These are phyloP conservation scores for Drosophila nigricruria DNA, from an alignment of 2,888 invertebrate genomes.

Conservation along the genomic window DNA sequence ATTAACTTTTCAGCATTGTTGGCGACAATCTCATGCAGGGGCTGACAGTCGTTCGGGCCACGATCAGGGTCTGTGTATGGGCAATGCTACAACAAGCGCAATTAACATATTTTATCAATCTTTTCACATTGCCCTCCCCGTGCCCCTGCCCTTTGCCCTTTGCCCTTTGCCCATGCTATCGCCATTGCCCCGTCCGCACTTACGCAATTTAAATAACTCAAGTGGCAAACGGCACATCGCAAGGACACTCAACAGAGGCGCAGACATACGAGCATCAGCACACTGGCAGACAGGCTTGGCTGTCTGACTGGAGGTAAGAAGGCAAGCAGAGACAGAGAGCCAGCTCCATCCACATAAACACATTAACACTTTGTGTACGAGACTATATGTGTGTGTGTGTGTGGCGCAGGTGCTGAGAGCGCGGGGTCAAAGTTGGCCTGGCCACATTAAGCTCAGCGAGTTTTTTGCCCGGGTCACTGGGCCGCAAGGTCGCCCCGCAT, in stretches of 20 bases:
- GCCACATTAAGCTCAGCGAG: conserved; percentile 61
- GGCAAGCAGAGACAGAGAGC: conserved; percentile 42
- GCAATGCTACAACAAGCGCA: conserved; percentile 59
- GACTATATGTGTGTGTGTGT: conserved; percentile 60
- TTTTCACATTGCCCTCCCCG: conserved; percentile 43
- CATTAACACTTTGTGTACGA: conserved; percentile 70
- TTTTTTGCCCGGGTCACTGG: conserved; percentile 49
- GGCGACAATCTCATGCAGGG: conserved; percentile 65
- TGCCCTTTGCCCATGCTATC: not conserved
- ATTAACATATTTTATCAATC: conserved; percentile 80
- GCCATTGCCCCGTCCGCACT: conserved; percentile 42
- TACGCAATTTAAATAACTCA: conserved; percentile 79
- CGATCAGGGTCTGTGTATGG: conserved; percentile 21
- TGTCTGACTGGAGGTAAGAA: not conserved
- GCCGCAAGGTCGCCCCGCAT: conserved; percentile 63
- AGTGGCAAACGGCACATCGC: conserved; percentile 67
- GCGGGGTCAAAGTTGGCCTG: conserved; percentile 68
- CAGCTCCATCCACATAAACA: conserved; percentile 68
- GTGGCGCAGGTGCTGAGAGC: conserved; percentile 44
- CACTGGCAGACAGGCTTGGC: conserved; percentile 13
- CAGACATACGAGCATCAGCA: conserved; percentile 44
- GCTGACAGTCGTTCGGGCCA: conserved; percentile 22
- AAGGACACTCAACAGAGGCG: conserved; percentile 64
- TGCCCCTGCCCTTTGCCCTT: not conserved
- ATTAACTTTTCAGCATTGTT: conserved; percentile 77